Evolutionary conservation across 2,797 vertebrate species (phyloP).

Genomic region (Phylloscopus collybita): DNA sequence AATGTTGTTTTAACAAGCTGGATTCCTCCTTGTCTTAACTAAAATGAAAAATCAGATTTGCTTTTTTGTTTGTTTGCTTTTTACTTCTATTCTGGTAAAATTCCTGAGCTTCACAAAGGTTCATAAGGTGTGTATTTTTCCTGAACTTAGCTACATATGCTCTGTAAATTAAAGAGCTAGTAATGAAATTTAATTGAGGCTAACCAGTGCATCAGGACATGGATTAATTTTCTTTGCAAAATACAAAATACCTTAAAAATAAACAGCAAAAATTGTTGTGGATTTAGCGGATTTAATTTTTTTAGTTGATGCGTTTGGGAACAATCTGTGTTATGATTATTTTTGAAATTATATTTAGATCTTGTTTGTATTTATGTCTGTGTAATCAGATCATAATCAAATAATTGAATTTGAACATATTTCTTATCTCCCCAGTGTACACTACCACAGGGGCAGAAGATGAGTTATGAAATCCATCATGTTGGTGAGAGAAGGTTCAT

Average conservation of each 20-base stretch:
- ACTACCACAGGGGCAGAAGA: neutral
- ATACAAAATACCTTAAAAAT: neutral
- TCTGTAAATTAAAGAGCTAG: neutral
- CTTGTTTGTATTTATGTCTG: neutral
- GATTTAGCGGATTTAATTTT: neutral
- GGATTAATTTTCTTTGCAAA: neutral
- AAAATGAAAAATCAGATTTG: neutral
- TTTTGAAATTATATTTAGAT: conserved; percentile 17
- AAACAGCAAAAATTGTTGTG: neutral
- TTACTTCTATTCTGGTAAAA: neutral
- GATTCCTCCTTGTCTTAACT: neutral
- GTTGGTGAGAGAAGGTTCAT: neutral
- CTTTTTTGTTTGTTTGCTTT: neutral
- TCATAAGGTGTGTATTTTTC: neutral
- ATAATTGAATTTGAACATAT: conserved; percentile 30
- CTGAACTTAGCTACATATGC: neutral
- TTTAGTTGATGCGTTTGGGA: neutral
- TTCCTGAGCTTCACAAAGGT: neutral
- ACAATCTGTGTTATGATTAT: neutral
- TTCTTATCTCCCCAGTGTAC: neutral
- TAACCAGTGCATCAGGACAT: neutral
- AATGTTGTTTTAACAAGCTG: neutral
- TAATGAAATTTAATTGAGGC: neutral
- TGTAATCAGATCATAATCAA: conserved; percentile 51
- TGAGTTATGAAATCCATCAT: neutral